Base-by-base conservation (phyloP, 2,113 vertebrate species). In the Bostrychus sinensis region DNA sequence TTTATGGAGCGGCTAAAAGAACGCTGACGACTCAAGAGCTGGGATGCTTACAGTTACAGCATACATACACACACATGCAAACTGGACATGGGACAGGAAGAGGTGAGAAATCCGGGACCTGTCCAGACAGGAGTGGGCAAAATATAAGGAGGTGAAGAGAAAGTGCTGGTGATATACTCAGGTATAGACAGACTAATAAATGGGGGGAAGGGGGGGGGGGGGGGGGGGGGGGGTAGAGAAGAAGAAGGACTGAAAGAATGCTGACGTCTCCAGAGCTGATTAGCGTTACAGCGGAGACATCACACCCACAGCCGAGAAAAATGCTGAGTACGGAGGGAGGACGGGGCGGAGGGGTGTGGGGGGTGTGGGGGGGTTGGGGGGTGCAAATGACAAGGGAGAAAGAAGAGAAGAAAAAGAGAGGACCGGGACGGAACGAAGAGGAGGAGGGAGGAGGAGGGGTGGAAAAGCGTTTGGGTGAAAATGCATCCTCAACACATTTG, bases 401-500 rank as follows among this genome's bases (percentile, higher is more conserved):
- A 78, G 71, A 82, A 72, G 72, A 84, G 80, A 74, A 76, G 76
- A 84, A 75, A 85, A 75, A 84, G 78, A 82, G 53, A 65, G 41
- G 56, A 77, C 66, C 60, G 59, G 42, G 63, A 62, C 3, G 42
- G 42, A 42, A 48, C 37, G 46, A 50, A 59, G 71, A 30, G 66
- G 41, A 22, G 38, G 58, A 58, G 57, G 25, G 22, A 23, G 65
- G 48, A 16, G 69, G 46, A 58, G 67, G 51, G 62, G 66, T 62
- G 72, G 77, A 74, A 68, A 75, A 79, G 78, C 50, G 67, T 85
- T 88, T 70, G 66, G 82, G 68, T 75, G 79, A 91, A 96, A 95
- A 88, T 93, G 94, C 94, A 92, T 93, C 87, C 93, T 96, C 93
- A 16, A 93, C 94, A 94, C 92, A 94, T 95, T 93, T 93, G 83